Base-by-base conservation (phyloP, 2,888 invertebrate species). In the Drosophila testacea region DNA sequence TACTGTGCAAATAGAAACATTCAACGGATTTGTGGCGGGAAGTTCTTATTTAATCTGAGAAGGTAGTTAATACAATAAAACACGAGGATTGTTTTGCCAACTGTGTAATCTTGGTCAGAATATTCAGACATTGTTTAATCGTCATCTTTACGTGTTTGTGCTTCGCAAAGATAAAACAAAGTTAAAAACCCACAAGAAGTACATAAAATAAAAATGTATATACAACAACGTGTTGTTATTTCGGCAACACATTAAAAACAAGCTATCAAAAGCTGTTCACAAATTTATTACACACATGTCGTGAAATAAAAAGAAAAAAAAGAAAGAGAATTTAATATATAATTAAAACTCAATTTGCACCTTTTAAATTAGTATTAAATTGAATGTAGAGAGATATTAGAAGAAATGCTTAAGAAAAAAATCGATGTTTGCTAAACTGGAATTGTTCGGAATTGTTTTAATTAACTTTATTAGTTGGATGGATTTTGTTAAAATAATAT, bases 21-120 rank as follows among this genome's bases (percentile, higher is more conserved):
- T 67, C 41, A 46, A 61, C 70, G 67, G 34, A 42, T 63, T 74
- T 62, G 16, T 63, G 67, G 76, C 83, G 83, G 66, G 82, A 65
- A 78, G 22, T 22, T 22, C 11, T 13, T 10, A 13, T 60, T 62
- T 69, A 27, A 46, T 51, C 51, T 52, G 13, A 47, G 50, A 55
- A 77, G 77, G 73, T 77, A 76, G 34, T 42, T 44, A 61, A 55
- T 16, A 13, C 38, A 51, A 60, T 69, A 77, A 50, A 72, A 27
- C 55, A 7, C 0, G 27, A 7, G 27, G 51, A 47, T 11, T 66
- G 44, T 60, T 57, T 73, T 27, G 63, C 51, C 77, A 77, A 69
- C 66, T 73, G 77, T 72, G 36, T 60, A 54, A 60, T 70, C 71
- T 67, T 77, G 60, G 51, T 32, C 67, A 13, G 41, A 16, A 36